Evolutionary conservation across 1,140 invertebrate species (phyloP).

Genomic region (Ruditapes philippinarum): DNA sequence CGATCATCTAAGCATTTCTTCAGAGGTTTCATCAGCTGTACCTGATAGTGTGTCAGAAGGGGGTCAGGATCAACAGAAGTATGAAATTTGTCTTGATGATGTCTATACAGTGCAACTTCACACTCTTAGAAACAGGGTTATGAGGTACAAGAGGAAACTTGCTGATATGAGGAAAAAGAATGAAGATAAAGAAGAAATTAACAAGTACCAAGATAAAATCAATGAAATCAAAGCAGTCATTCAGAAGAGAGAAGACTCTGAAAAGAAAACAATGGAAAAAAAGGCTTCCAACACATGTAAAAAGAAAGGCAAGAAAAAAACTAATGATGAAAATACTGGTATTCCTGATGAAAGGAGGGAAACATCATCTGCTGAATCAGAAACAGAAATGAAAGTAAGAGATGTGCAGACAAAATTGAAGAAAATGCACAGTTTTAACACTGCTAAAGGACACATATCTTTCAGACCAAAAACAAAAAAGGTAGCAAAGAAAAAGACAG

Average conservation of each 20-base stretch:
- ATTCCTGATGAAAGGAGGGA: not conserved
- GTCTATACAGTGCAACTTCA: not conserved
- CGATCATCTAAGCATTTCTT: not conserved
- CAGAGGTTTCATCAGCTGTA: not conserved
- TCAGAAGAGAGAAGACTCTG: not conserved
- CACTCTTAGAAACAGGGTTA: constrained; percentile 9
- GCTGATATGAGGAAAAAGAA: constrained; percentile 18
- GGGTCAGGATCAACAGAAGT: not conserved
- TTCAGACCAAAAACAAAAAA: not conserved
- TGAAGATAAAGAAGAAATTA: not conserved
- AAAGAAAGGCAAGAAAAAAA: not conserved
- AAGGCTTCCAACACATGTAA: not conserved
- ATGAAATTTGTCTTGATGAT: constrained; percentile 6
- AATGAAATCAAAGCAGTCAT: not conserved
- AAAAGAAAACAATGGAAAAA: not conserved
- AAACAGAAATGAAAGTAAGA: not conserved
- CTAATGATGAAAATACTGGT: not conserved
- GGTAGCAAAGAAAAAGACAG: not conserved
- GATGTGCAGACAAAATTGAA: not conserved
- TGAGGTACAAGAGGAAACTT: constrained; percentile 13
- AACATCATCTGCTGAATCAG: not conserved
- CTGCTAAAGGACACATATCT: not conserved
- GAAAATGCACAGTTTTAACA: not conserved
- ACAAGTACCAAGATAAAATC: not conserved
- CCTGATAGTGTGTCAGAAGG: not conserved